Conservation (phyloP, 2,797 vertebrate species). For the Poeciliopsis turneri region DNA sequence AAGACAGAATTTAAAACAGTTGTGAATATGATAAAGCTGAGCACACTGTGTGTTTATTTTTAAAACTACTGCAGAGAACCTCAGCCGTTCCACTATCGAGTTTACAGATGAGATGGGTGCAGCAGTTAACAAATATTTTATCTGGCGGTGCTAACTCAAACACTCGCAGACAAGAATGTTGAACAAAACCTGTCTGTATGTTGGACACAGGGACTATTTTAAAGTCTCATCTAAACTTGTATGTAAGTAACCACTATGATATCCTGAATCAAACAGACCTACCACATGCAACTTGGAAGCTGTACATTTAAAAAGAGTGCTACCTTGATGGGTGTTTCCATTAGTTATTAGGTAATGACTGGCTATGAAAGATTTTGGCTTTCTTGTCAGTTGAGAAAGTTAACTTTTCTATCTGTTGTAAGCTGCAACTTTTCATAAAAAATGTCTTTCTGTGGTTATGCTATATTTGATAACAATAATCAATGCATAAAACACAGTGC, state of each 20-base stretch:
- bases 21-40: neutral
- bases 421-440: neutral
- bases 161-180: neutral
- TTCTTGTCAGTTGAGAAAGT: neutral
- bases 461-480: neutral
- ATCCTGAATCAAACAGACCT: neutral
- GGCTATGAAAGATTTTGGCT: neutral
- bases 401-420: neutral
- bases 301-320: neutral
- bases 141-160: neutral
- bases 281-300: neutral
- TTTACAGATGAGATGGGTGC: neutral
- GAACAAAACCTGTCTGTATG: neutral
- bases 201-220: no score
- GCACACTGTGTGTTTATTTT: neutral
- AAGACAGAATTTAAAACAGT: neutral
- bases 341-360: neutral
- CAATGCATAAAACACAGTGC: neutral
- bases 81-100: neutral
- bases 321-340: neutral
- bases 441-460: neutral
- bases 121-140: constrained; percentile 5
- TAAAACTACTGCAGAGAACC: neutral
- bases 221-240: neutral
- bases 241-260: neutral